A percentile compares a stretch with the other conserved stretches of the same genome.
Conservation (phyloP, 2,113 vertebrate species). For the Nettapus auritus region DNA sequence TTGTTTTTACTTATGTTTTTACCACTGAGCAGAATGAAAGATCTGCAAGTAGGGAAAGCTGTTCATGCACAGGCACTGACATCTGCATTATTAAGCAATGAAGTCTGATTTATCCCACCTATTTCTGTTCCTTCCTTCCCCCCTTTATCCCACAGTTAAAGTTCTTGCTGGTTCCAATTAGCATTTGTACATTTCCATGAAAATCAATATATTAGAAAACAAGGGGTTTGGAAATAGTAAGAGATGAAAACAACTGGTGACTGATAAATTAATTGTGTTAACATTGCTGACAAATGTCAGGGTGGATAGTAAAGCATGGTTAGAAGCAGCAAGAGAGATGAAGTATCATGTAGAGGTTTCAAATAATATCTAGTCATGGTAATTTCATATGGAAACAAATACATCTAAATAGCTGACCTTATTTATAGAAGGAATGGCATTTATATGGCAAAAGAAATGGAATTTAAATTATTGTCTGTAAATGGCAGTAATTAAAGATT, state of each 20-base stretch:
- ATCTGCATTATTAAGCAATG: not conserved
- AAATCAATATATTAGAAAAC: not conserved
- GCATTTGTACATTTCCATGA: not conserved
- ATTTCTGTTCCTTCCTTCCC: not conserved
- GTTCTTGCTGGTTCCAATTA: not conserved
- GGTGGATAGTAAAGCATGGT: not conserved
- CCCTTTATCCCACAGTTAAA: not conserved
- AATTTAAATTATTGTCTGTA: conserved; percentile 33
- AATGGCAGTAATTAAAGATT: conserved; percentile 22
- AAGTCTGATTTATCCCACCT: not conserved
- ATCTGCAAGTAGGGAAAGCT: not conserved
- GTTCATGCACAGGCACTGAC: not conserved
- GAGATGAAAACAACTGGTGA: not conserved
- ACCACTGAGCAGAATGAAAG: not conserved
- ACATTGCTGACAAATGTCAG: not conserved
- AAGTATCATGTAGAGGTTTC: not conserved
- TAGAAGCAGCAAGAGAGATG: not conserved
- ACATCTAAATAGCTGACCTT: conserved; percentile 33
- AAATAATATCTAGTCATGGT: not conserved
- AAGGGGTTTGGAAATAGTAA: not conserved
- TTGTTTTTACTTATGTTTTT: not conserved
- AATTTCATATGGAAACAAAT: not conserved
- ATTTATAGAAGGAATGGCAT: conserved; percentile 1
- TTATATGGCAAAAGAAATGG: conserved; percentile 29
- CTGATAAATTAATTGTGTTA: not conserved